Percentiles rank a stretch among this genome's conserved stretches.
Evolutionary conservation across 1,140 invertebrate genomes (phyloP).

Genomic region (Trachymyrmex cornetzi): DNA sequence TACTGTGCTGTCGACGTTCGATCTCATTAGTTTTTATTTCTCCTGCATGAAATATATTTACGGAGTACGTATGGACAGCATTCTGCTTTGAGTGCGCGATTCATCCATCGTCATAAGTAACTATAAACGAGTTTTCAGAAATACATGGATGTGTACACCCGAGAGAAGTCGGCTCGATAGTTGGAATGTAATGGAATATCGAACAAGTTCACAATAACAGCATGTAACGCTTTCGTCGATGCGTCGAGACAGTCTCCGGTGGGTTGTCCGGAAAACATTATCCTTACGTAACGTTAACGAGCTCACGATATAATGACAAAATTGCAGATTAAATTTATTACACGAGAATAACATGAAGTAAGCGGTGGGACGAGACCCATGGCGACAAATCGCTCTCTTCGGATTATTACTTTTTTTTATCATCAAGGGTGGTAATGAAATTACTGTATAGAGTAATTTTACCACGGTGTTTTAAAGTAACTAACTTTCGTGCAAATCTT

Average conservation of each 20-base stretch:
- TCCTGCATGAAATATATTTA: conserved; percentile 50
- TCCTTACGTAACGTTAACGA: conserved; percentile 54
- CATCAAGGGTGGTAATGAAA: conserved; percentile 3
- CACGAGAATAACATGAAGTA: conserved; percentile 21
- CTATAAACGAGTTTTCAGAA: conserved; percentile 65
- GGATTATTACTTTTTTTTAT: conserved; percentile 18
- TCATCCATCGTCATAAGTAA: conserved; percentile 58
- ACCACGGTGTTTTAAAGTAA: conserved; percentile 20
- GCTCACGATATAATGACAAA: conserved; percentile 26
- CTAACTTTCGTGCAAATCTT: background rate
- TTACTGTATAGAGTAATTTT: conserved; percentile 10
- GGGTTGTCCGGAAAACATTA: conserved; percentile 47
- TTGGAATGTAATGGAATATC: conserved; percentile 60
- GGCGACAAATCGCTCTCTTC: conserved; percentile 15
- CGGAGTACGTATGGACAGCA: conserved; percentile 31
- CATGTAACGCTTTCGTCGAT: conserved; percentile 32
- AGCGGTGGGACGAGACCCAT: background rate
- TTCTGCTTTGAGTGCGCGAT: conserved; percentile 44
- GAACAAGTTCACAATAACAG: conserved; percentile 58
- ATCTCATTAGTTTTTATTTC: conserved; percentile 52
- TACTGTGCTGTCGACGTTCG: background rate
- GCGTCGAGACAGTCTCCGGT: conserved; percentile 12
- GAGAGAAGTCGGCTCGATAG: conserved; percentile 43
- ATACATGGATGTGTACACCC: conserved; percentile 48
- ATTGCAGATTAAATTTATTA: conserved; percentile 57